These are phyloP conservation scores for Agrochola circellaris DNA, from an alignment of 2,888 invertebrate genomes.

Conservation along the genomic window DNA sequence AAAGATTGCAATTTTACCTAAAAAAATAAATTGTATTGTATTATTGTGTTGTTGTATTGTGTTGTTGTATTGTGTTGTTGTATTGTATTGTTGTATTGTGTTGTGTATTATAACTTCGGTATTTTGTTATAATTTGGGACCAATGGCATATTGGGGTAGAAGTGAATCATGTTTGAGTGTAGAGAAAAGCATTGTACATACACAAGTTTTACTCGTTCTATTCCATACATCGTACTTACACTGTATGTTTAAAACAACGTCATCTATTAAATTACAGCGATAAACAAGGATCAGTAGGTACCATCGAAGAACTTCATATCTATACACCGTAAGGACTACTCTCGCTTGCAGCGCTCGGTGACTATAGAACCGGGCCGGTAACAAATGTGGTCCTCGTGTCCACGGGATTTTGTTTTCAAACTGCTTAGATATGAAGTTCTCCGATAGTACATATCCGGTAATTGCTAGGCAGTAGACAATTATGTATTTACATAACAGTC, in stretches of 20 bases:
- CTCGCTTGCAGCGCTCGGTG: too few species aligned
- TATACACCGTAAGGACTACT: too few species aligned
- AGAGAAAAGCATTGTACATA: background rate
- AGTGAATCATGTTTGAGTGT: background rate
- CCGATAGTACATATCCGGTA: background rate
- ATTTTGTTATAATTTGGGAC: too few species aligned
- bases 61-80: too few species aligned
- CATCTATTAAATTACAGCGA: background rate
- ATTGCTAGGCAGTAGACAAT: background rate
- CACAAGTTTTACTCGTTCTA: background rate
- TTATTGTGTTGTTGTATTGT: background rate
- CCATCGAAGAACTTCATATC: too few species aligned
- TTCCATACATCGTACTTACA: background rate
- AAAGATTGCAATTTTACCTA: slow-evolving; percentile 69
- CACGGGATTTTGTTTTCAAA: too few species aligned
- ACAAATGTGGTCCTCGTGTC: too few species aligned
- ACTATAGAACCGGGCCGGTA: too few species aligned
- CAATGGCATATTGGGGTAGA: background rate
- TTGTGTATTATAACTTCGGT: too few species aligned
- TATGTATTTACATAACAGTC: background rate
- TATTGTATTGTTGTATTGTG: background rate
- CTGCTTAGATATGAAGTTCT: too few species aligned
- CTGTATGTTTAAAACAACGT: background rate
- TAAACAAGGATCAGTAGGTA: background rate
- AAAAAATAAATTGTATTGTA: slow-evolving; percentile 20